Evolutionary conservation across 2,888 invertebrate species (phyloP).

Genomic region (Stegophylla sp.): DNA sequence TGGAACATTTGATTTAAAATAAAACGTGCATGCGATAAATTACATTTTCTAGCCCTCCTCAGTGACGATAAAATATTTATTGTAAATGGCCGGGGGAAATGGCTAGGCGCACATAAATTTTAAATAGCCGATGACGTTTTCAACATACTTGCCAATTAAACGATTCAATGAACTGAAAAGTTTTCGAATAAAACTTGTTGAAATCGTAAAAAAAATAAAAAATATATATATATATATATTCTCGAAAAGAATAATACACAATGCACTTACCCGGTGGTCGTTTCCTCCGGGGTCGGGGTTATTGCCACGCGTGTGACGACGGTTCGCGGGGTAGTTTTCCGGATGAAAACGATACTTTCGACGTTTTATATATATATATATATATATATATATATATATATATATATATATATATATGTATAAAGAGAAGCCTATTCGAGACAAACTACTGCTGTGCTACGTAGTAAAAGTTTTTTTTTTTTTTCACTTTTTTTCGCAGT

Average conservation of each 20-base stretch:
- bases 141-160: constrained; percentile 38
- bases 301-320: neutral
- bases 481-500: neutral
- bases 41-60: neutral
- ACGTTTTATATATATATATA: neutral
- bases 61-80: constrained; percentile 23
- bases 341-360: constrained; percentile 52
- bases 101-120: constrained; percentile 19
- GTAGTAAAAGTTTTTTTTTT: neutral
- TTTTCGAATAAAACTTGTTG: constrained; percentile 41
- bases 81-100: constrained; percentile 7
- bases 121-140: constrained; percentile 41
- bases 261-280: constrained; percentile 44
- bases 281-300: constrained; percentile 42
- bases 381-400: too few species aligned
- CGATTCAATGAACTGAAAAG: constrained; percentile 29
- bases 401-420: too few species aligned
- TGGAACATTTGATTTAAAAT: too few species aligned
- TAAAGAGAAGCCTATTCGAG: constrained; percentile 27
- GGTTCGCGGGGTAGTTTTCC: constrained; percentile 3
- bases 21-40: too few species aligned
- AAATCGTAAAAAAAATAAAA: constrained; percentile 29
- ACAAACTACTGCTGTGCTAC: neutral
- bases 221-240: constrained; percentile 1
- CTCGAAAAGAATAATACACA: constrained; percentile 22